A percentile compares a stretch with the other conserved stretches of the same genome.
Evolutionary conservation across 2,797 vertebrate genomes (phyloP).

Genomic region (Chloroceryle amazona): DNA sequence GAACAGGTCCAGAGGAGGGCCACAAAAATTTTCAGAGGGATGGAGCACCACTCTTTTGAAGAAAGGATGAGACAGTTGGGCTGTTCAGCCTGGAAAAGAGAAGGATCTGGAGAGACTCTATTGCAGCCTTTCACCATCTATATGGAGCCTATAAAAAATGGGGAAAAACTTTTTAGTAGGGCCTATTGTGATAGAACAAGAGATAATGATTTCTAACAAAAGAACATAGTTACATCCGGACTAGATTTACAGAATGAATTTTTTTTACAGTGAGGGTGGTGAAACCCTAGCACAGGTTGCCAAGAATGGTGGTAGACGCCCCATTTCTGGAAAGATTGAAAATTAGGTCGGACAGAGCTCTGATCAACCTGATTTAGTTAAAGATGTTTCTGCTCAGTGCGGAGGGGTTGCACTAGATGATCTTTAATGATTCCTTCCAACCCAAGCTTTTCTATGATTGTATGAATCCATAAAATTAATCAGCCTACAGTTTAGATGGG

Average conservation of each 20-base stretch:
- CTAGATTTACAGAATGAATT: background rate
- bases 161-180: background rate
- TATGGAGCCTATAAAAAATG: background rate
- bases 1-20: background rate
- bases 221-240: rapidly evolving
- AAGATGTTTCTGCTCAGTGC: background rate
- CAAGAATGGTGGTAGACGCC: background rate
- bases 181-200: background rate
- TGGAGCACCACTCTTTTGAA: background rate
- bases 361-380: background rate
- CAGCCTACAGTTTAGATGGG: background rate
- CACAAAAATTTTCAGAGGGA: rapidly evolving
- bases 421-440: background rate
- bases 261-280: background rate
- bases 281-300: background rate
- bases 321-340: rapidly evolving
- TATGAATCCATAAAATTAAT: background rate
- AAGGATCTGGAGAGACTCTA: background rate
- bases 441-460: background rate
- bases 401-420: background rate
- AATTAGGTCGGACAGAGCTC: background rate
- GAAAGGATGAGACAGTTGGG: background rate
- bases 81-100: background rate
- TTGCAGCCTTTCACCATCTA: background rate
- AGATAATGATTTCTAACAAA: background rate